A percentile compares a stretch with the other conserved stretches of the same genome.
phyloP scores from a whole-genome alignment of 2,113 vertebrate genomes.

The cat (Felis catus) region DNA sequence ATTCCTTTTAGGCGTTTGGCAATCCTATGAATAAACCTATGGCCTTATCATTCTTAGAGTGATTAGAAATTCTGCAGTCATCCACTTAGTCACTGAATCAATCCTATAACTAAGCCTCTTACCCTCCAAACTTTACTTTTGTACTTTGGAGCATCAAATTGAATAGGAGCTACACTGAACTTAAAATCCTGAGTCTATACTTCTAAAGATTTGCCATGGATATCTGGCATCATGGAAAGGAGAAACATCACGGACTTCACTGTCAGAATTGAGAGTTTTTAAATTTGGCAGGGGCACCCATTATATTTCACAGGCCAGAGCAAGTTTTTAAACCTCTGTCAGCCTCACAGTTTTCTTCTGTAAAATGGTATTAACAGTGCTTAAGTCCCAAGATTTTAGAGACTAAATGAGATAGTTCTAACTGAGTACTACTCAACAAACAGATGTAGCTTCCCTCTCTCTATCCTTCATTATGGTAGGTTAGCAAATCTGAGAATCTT shows the following conservation, averaged over 20 bases:
- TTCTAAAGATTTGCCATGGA: not conserved
- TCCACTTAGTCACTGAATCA: not conserved
- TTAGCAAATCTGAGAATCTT: not conserved
- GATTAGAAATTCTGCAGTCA: not conserved
- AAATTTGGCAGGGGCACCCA: not conserved
- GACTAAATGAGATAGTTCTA: not conserved
- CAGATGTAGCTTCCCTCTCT: not conserved
- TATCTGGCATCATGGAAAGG: not conserved
- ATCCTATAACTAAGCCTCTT: not conserved
- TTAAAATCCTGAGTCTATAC: not conserved
- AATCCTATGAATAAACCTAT: not conserved
- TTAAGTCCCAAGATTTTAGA: not conserved
- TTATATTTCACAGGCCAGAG: not conserved
- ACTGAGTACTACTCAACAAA: not conserved
- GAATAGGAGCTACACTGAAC: not conserved
- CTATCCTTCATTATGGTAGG: not conserved
- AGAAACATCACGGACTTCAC: not conserved
- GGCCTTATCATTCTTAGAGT: not conserved
- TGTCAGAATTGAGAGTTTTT: not conserved
- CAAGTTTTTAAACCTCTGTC: not conserved
- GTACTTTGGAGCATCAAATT: not conserved
- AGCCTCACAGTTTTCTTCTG: not conserved
- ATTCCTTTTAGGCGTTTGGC: not conserved
- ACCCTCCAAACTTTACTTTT: conserved; percentile 4
- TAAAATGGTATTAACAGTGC: not conserved